Conservation (phyloP, 2,113 vertebrate genomes). For the Rana temporaria region DNA sequence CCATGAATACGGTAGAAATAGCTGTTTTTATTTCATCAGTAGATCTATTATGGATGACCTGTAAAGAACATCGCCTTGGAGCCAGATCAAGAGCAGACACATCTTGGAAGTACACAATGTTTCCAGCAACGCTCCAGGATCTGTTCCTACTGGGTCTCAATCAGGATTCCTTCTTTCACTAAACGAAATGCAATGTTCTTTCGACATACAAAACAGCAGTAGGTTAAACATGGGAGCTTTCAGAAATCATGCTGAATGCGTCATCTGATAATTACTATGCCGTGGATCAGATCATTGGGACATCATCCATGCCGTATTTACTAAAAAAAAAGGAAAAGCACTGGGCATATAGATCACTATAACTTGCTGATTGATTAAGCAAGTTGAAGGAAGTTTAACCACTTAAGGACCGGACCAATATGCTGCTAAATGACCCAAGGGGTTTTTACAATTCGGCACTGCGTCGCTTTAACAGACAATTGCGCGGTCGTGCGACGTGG, state of each 20-base stretch:
- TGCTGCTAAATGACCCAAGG: too few relatives aligned
- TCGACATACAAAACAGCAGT: neutral
- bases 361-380: too few relatives aligned
- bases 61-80: constrained; percentile 25
- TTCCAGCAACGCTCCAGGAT: constrained; percentile 28
- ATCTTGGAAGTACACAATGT: constrained; percentile 33
- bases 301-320: too few relatives aligned
- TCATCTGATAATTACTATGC: neutral
- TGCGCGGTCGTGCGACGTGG: too few relatives aligned
- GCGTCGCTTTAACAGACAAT: too few relatives aligned
- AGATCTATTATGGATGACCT: constrained; percentile 30
- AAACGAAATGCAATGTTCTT: neutral
- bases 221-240: neutral
- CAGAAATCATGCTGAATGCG: neutral
- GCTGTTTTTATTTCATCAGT: constrained; percentile 21
- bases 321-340: too few relatives aligned
- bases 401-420: too few relatives aligned
- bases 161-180: constrained; percentile 4
- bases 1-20: constrained; percentile 1
- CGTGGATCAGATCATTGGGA: neutral
- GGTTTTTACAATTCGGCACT: too few relatives aligned
- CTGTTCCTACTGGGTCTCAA: constrained; percentile 18
- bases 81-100: constrained; percentile 16
- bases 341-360: too few relatives aligned
- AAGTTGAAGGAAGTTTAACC: too few relatives aligned